Base-by-base conservation (phyloP, 2,888 invertebrate species). In the Dilophus febrilis region DNA sequence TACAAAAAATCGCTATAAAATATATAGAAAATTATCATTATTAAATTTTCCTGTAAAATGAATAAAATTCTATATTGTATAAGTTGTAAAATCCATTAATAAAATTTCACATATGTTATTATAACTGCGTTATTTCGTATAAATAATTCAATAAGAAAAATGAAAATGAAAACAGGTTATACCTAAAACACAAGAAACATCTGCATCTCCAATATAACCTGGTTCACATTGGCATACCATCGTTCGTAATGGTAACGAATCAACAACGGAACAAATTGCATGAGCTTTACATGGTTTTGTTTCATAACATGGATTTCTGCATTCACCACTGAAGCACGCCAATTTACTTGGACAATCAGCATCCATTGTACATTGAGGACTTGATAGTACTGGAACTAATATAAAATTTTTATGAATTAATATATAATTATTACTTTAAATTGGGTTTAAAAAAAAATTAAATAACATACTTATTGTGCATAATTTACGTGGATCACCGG, bases 211-310 rank as follows among this genome's bases (percentile, higher is more conserved):
- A 48, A 79, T 70, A 51, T 75, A 81, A 45, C 86, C 86, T 43
- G 75, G 75, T 45, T 81, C 71, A 55, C 90, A 91, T 53, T 82
- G 76, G 57, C 90, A 90, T 43, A 84, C 76, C 74, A 90, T 83
- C 7, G 87, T 86, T 49, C 88, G 72, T 62, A 86, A 70, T 6
- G 90, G 90, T 46, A 88, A 62, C 0, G 86, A 85, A 53, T 88
- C 82, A 18, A 86, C 77, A 10, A 90, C 88, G 8, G 77, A 72
- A 56, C 91, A 91, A 48, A 78, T 71, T 1, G 90, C 86, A 54
- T 81, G 77, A 29, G 65, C 56, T 13, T 86, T 86, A 53, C 87
- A 90, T 1, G 88, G 85, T 53, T 72, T 71, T 2, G 78, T 79
- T 43, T 77, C 72, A 6, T 64, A 56, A 56, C 90, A 90, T 1